phyloP scores from a whole-genome alignment of 2,797 vertebrate genomes.

The Catamblyrhynchus diadema region DNA sequence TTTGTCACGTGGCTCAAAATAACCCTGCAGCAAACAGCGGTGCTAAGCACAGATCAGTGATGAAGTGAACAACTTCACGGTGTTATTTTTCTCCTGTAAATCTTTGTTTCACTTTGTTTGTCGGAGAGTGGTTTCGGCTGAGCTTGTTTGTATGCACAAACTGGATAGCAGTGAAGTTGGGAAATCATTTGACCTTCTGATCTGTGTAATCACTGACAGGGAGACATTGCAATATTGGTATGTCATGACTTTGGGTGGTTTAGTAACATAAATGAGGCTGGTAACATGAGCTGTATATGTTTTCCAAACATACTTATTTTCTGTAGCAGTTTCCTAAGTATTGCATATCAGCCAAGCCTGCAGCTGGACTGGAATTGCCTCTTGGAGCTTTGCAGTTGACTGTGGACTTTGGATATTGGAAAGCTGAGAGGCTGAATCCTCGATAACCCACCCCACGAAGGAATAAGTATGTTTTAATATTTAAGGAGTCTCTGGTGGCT shows the following conservation, averaged over 20 bases:
- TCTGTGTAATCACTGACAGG: not conserved
- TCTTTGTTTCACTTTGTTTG: not conserved
- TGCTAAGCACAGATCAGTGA: not conserved
- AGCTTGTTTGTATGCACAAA: not conserved
- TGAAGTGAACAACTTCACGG: not conserved
- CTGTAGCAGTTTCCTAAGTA: not conserved
- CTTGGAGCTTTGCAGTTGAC: conserved; percentile 8
- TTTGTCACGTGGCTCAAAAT: not conserved
- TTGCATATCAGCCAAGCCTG: not conserved
- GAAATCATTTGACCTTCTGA: conserved; percentile 7
- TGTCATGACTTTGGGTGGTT: conserved; percentile 15
- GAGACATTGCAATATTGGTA: not conserved
- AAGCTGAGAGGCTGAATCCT: not conserved
- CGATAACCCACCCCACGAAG: rapidly evolving
- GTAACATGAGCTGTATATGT: conserved; percentile 17
- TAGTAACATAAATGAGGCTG: not conserved
- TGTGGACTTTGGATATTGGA: not conserved
- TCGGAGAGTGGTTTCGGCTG: not conserved
- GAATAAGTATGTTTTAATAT: not conserved
- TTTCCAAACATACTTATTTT: conserved; percentile 1
- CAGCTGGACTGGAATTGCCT: conserved; percentile 31
- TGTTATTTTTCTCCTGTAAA: not conserved
- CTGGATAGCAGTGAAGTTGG: not conserved
- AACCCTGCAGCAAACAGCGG: not conserved
- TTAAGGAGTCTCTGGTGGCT: not conserved